Evolutionary conservation across 2,797 vertebrate genomes (phyloP).

Genomic region (Bradypodion pumilum): DNA sequence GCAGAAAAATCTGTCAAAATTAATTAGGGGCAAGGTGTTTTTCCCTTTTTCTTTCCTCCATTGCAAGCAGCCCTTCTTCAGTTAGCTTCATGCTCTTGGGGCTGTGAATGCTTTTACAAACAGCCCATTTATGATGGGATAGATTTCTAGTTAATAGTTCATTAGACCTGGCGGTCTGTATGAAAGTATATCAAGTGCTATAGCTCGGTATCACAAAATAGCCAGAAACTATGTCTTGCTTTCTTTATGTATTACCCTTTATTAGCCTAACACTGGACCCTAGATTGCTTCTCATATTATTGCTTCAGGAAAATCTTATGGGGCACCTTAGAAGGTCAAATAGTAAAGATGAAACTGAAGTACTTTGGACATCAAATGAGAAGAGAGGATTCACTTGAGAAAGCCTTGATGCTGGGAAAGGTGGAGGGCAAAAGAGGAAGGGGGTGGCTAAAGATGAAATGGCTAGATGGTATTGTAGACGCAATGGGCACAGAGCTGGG

Average conservation of each 20-base stretch:
- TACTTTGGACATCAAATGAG: too few relatives aligned
- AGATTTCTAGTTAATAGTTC: constrained; percentile 14
- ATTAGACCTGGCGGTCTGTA: not conserved
- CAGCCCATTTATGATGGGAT: accelerated
- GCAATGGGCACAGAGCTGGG: too few relatives aligned
- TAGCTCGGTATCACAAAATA: not conserved
- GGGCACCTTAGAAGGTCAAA: too few relatives aligned
- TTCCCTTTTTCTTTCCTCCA: not conserved
- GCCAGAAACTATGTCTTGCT: not conserved
- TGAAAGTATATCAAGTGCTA: not conserved
- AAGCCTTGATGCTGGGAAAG: too few relatives aligned
- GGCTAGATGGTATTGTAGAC: too few relatives aligned
- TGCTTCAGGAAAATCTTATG: not conserved
- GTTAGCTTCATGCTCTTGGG: not conserved
- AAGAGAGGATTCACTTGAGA: too few relatives aligned
- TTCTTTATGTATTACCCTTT: not conserved
- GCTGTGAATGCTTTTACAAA: not conserved
- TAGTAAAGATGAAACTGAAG: too few relatives aligned
- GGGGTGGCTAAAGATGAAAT: too few relatives aligned
- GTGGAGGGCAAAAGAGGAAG: too few relatives aligned
- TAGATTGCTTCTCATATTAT: not conserved
- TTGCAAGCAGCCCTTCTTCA: accelerated
- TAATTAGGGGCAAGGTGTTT: constrained; percentile 9
- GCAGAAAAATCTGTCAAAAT: constrained; percentile 38
- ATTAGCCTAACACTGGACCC: not conserved